A percentile compares a stretch with the other conserved stretches of the same genome.
These are phyloP conservation scores for Acanthornis magna DNA, from an alignment of 2,797 vertebrate genomes.

Conservation along the genomic window DNA sequence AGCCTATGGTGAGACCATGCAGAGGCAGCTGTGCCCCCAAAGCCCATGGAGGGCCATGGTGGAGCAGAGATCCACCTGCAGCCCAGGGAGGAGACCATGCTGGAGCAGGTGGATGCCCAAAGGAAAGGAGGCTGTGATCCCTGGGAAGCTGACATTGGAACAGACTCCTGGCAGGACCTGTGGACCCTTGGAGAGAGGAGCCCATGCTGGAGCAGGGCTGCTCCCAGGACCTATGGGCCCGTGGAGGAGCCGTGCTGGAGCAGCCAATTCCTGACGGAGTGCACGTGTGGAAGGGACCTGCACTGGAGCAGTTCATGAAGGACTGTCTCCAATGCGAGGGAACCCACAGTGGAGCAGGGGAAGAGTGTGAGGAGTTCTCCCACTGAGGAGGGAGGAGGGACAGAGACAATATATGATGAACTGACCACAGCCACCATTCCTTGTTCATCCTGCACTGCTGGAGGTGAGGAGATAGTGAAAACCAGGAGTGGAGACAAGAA, in stretches of 20 bases:
- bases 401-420: neutral
- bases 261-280: neutral
- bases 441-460: neutral
- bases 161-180: neutral
- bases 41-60: neutral
- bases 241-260: accelerated
- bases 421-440: neutral
- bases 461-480: neutral
- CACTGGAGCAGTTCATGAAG: neutral
- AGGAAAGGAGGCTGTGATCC: neutral
- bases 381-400: neutral
- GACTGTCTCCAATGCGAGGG: neutral
- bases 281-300: neutral
- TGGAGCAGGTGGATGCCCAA: neutral
- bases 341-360: neutral
- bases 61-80: neutral
- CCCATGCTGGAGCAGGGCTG: no score
- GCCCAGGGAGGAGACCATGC: neutral
- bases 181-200: neutral
- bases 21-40: neutral
- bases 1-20: accelerated
- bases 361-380: neutral
- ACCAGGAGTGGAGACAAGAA: neutral
- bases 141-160: neutral
- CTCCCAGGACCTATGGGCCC: accelerated